A percentile compares a stretch with the other conserved stretches of the same genome.
Evolutionary conservation across 1,140 invertebrate genomes (phyloP).

Genomic region (Bombus superbus): DNA sequence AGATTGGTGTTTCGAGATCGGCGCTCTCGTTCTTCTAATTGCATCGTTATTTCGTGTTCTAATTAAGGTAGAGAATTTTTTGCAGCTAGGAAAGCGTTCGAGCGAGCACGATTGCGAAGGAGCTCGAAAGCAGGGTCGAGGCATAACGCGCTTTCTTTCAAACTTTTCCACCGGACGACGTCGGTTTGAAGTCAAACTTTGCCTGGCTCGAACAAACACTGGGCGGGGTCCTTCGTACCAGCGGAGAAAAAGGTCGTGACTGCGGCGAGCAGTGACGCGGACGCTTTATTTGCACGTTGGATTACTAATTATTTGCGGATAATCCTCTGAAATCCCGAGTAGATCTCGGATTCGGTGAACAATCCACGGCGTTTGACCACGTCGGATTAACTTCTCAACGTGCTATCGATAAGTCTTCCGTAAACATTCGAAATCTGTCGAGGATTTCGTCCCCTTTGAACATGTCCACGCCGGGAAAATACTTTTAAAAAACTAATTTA

Average conservation of each 20-base stretch:
- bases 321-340: constrained; percentile 13
- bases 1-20: too few species aligned
- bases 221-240: constrained; percentile 22
- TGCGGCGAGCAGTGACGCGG: not conserved
- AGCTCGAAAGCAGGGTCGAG: not conserved
- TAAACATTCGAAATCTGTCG: constrained; percentile 43
- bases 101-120: not conserved
- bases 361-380: constrained; percentile 10
- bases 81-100: not conserved
- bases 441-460: not conserved
- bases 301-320: constrained; percentile 68
- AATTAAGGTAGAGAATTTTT: not conserved
- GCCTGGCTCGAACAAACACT: constrained; percentile 47
- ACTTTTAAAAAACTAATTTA: not conserved
- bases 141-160: not conserved
- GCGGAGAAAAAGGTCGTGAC: constrained; percentile 11
- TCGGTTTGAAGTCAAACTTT: constrained; percentile 40
- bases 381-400: constrained; percentile 50
- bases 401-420: constrained; percentile 38
- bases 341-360: not conserved
- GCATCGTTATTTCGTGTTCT: not conserved
- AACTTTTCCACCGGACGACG: not conserved
- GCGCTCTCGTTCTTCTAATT: not conserved
- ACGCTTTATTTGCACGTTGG: constrained; percentile 50
- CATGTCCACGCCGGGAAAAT: not conserved